Conservation (phyloP, 2,113 vertebrate genomes). For the Arizona elegans region DNA sequence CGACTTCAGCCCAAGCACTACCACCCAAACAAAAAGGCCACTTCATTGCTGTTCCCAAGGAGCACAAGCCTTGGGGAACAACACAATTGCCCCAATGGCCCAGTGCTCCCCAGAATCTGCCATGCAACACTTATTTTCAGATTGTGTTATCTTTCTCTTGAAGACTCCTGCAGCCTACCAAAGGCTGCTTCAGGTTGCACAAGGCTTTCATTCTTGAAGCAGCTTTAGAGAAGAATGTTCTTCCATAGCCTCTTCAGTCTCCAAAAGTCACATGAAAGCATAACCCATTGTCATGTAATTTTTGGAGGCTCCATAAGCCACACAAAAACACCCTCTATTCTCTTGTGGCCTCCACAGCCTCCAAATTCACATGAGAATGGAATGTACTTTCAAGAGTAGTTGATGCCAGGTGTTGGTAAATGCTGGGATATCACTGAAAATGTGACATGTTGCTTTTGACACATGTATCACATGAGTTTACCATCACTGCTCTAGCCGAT, state of each 20-base stretch:
- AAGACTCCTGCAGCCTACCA: background rate
- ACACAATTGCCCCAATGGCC: background rate
- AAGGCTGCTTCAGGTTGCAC: background rate
- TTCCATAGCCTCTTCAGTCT: background rate
- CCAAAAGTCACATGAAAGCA: background rate
- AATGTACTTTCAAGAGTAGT: background rate
- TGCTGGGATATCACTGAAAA: background rate
- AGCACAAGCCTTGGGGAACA: background rate
- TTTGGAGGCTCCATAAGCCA: background rate
- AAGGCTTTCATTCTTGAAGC: background rate
- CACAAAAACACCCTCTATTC: background rate
- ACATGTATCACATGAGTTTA: background rate
- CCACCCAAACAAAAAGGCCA: background rate
- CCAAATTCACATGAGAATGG: background rate
- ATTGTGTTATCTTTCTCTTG: background rate
- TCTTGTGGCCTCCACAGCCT: background rate
- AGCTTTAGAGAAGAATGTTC: background rate
- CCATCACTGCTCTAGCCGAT: background rate
- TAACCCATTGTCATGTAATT: background rate
- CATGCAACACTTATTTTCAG: background rate
- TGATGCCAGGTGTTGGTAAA: background rate
- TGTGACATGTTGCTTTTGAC: background rate
- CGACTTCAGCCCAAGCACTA: background rate
- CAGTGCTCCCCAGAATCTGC: background rate
- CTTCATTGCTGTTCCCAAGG: background rate